A percentile compares a stretch with the other conserved stretches of the same genome.
phyloP scores from a whole-genome alignment of 2,797 vertebrate species.

The Pipistrellus nathusii region DNA sequence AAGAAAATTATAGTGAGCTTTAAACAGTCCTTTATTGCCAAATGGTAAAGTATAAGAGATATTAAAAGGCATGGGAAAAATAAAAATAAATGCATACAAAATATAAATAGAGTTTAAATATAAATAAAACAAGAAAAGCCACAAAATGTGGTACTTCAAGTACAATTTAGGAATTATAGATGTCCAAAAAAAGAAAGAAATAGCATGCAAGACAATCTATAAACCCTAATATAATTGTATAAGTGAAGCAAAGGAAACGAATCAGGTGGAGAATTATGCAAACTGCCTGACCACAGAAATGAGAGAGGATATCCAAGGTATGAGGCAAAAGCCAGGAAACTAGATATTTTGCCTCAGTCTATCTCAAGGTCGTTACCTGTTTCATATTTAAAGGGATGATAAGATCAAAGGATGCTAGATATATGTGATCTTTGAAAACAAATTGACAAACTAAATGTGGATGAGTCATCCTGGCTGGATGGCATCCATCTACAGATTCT shows the following conservation, averaged over 20 bases:
- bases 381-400: constrained; percentile 43
- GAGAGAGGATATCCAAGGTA: background rate
- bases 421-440: constrained; percentile 41
- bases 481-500: constrained; percentile 60
- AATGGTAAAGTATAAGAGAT: background rate
- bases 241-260: background rate
- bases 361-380: background rate
- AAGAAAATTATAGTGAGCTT: background rate
- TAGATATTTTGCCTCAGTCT: background rate
- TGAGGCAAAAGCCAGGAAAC: background rate
- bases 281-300: background rate
- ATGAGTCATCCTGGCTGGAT: constrained; percentile 55
- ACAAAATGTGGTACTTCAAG: background rate
- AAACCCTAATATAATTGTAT: background rate
- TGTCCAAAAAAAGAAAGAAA: background rate
- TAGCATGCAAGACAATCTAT: background rate
- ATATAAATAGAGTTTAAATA: background rate
- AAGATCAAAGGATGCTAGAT: background rate
- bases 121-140: background rate
- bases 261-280: background rate
- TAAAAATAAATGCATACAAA: background rate
- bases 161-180: background rate
- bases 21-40: background rate
- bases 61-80: constrained; percentile 1
- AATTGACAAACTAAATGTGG: constrained; percentile 11